phyloP scores from a whole-genome alignment of 2,888 invertebrate genomes.

The Ectemnius cavifrons region DNA sequence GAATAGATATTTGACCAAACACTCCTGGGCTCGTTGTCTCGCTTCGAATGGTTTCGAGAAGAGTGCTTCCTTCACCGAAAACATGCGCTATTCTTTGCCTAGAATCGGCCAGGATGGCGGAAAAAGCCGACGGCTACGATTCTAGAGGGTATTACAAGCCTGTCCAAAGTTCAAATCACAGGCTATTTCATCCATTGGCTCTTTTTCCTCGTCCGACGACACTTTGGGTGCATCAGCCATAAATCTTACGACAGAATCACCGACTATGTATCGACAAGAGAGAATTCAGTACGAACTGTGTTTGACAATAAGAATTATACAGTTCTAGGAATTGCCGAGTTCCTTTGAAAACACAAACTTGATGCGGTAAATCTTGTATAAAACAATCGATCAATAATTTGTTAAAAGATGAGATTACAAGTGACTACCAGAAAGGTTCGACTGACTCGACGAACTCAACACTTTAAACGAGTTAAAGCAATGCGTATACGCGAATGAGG shows the following conservation, averaged over 20 bases:
- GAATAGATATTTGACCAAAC: slow-evolving; percentile 49
- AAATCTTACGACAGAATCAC: slow-evolving; percentile 63
- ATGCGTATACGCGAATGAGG: no score
- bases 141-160: slow-evolving; percentile 66
- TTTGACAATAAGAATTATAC: no score
- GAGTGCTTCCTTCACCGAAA: slow-evolving; percentile 64
- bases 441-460: no score
- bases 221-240: slow-evolving; percentile 65
- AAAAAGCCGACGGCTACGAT: slow-evolving; percentile 57
- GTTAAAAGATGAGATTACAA: no score
- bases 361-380: no score
- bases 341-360: no score
- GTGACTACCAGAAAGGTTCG: no score
- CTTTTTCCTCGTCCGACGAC: slow-evolving; percentile 72
- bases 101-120: slow-evolving; percentile 32
- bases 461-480: no score
- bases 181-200: slow-evolving; percentile 75
- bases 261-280: background rate
- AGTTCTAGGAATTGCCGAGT: no score
- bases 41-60: slow-evolving; percentile 39
- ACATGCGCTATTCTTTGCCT: slow-evolving; percentile 68
- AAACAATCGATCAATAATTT: no score
- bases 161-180: slow-evolving; percentile 75
- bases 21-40: slow-evolving; percentile 67
- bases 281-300: no score